Evolutionary conservation across 92 coral and sea anemone genomes (phyloP).

Genomic region (Virgularia gustaviana): DNA sequence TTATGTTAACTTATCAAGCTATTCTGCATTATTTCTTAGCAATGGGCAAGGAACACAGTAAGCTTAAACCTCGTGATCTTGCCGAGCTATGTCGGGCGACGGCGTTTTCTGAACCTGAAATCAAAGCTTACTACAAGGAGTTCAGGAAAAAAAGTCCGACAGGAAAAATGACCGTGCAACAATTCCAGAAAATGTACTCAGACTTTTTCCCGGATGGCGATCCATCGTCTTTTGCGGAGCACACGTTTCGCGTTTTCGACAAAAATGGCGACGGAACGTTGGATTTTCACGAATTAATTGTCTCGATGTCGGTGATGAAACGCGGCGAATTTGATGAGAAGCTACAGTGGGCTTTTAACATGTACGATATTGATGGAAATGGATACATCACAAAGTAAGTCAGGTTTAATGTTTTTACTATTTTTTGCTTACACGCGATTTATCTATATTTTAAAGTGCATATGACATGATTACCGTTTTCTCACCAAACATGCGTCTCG

Average conservation of each 20-base stretch:
- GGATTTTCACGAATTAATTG: conserved; percentile 26
- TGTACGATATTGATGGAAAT: conserved; percentile 36
- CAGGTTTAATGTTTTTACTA: neutral
- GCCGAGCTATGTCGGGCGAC: conserved; percentile 68
- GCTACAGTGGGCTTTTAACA: conserved; percentile 25
- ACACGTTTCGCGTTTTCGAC: conserved; percentile 89
- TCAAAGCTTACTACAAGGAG: conserved; percentile 81
- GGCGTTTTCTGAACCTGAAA: conserved; percentile 70
- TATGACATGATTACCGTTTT: too few species aligned
- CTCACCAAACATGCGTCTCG: too few species aligned
- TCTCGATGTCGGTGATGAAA: conserved; percentile 35
- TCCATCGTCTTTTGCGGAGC: conserved; percentile 72
- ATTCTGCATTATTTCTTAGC: too few species aligned
- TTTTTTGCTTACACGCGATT: too few species aligned
- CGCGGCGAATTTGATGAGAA: conserved; percentile 10
- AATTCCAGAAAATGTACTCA: conserved; percentile 75
- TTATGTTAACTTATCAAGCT: too few species aligned
- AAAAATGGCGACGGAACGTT: conserved; percentile 66
- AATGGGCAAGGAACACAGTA: conserved; percentile 87
- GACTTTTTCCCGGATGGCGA: conserved; percentile 89
- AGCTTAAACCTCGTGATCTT: conserved; percentile 70
- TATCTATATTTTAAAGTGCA: too few species aligned
- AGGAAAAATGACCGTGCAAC: conserved; percentile 61
- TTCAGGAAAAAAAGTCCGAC: conserved; percentile 83
- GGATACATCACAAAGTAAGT: conserved; percentile 30